Evolutionary conservation across 2,888 invertebrate genomes (phyloP).

Genomic region (Euplexia lucipara): DNA sequence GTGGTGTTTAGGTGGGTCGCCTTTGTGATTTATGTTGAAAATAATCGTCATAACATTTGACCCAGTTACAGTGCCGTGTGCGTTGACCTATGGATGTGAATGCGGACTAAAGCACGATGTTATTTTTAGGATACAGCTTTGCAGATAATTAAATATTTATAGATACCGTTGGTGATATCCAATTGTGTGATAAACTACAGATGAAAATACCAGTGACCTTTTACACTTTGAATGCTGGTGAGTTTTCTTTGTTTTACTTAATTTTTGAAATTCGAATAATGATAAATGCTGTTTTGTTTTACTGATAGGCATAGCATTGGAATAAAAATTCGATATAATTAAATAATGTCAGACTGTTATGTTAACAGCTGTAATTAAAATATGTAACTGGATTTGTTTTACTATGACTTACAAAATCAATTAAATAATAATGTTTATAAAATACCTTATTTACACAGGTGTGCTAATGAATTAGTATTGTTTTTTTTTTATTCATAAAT

Average conservation of each 20-base stretch:
- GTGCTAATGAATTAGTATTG: slow-evolving; percentile 13
- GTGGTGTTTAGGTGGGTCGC: slow-evolving; percentile 59
- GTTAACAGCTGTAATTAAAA: slow-evolving; percentile 35
- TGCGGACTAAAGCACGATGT: slow-evolving; percentile 87
- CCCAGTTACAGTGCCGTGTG: slow-evolving; percentile 87
- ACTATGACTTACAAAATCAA: slow-evolving; percentile 30
- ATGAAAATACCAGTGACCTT: slow-evolving; percentile 72
- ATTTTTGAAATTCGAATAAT: slow-evolving; percentile 44
- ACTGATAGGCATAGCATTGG: background rate
- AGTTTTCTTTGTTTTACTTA: slow-evolving; percentile 84
- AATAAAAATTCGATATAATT: slow-evolving; percentile 7
- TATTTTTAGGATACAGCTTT: slow-evolving; percentile 90
- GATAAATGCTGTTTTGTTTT: slow-evolving; percentile 28
- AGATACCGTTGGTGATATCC: slow-evolving; percentile 81
- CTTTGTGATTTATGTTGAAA: slow-evolving; percentile 68
- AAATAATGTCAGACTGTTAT: background rate
- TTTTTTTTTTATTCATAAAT: slow-evolving; percentile 18
- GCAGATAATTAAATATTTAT: slow-evolving; percentile 90
- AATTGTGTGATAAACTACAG: slow-evolving; percentile 73
- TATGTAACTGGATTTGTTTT: slow-evolving; percentile 33
- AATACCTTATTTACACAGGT: slow-evolving; percentile 42
- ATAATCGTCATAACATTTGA: slow-evolving; percentile 85
- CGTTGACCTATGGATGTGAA: slow-evolving; percentile 89
- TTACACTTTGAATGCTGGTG: slow-evolving; percentile 75
- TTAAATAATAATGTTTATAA: slow-evolving; percentile 17